Base-by-base conservation (phyloP, 2,113 vertebrate genomes). In the Notarius lentiginosus region DNA sequence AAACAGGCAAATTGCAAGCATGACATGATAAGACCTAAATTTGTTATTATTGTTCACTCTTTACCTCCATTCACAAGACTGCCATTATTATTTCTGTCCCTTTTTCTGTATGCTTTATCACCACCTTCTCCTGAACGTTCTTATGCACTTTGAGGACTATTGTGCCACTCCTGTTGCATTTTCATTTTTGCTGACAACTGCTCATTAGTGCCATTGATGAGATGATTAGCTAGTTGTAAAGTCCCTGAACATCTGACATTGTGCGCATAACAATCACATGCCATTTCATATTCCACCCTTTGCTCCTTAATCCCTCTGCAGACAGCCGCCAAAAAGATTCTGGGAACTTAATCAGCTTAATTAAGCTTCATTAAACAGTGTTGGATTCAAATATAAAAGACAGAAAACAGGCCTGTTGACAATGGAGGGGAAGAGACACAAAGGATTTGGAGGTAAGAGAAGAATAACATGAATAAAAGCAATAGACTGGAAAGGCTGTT, bases 181-280 rank as follows among this genome's bases (percentile, higher is more conserved):
- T 83, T 87, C 47, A 24, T 66, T 70, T 73, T 61, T 61, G 68
- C 72, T 94, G 89, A 95, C 96, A 95, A 96, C 95, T 94, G 93
- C 95, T 96, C 95, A 95, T 97, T 96, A 95, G 93, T 94, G 92
- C 92, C 95, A 94, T 93, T 95, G 95, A 97, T 95, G 94, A 86
- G 91, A 95, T 97, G 97, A 97, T 98, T 97, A 96, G 94, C 95
- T 96, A 95, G 93, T 95, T 96, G 95, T 63, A n/a, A 94, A 94
- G 92, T 91, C 86, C 90, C 92, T 94, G 96, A 96, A 96, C 95
- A 96, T 96, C 95, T 96, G 96, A 96, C 95, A 95, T 94, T 94
- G 95, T 96, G 93, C 95, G 96, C 95, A 97, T 97, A 96, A 96
- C 96, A 97, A 97, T 96, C 96, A 96, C 95, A 94, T 94, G 92